These are phyloP conservation scores for Ariolimax columbianus DNA, from an alignment of 2,888 invertebrate genomes.

Conservation along the genomic window DNA sequence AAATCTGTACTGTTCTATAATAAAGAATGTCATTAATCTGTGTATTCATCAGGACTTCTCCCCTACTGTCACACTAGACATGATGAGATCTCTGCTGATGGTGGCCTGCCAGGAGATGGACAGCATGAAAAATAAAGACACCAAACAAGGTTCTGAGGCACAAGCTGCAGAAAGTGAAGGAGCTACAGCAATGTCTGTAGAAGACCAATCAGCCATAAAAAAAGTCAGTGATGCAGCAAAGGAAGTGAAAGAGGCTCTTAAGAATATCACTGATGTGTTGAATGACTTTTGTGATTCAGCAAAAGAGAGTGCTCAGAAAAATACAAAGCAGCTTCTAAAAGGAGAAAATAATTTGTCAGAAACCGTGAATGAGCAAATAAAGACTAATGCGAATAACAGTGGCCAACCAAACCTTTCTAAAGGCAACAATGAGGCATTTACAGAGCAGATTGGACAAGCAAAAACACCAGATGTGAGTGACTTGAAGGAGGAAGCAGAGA, in stretches of 20 bases:
- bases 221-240: constrained; percentile 17
- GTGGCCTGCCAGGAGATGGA: constrained; percentile 75
- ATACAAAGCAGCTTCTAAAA: background rate
- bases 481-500: constrained; percentile 52
- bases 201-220: background rate
- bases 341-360: background rate
- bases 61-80: constrained; percentile 66
- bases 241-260: constrained; percentile 8
- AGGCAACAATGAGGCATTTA: background rate
- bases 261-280: constrained; percentile 6
- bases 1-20: background rate
- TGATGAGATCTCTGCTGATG: constrained; percentile 76
- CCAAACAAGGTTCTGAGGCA: background rate
- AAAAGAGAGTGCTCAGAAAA: background rate
- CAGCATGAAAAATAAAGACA: constrained; percentile 13
- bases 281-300: background rate
- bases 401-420: background rate
- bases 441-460: background rate
- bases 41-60: constrained; percentile 68
- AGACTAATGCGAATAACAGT: background rate
- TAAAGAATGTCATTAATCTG: background rate
- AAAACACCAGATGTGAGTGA: background rate
- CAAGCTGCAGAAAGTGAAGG: background rate
- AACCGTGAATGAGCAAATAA: background rate
- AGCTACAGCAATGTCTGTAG: background rate